phyloP scores from a whole-genome alignment of 1,140 invertebrate genomes.

The Bilobella aurantiaca region DNA sequence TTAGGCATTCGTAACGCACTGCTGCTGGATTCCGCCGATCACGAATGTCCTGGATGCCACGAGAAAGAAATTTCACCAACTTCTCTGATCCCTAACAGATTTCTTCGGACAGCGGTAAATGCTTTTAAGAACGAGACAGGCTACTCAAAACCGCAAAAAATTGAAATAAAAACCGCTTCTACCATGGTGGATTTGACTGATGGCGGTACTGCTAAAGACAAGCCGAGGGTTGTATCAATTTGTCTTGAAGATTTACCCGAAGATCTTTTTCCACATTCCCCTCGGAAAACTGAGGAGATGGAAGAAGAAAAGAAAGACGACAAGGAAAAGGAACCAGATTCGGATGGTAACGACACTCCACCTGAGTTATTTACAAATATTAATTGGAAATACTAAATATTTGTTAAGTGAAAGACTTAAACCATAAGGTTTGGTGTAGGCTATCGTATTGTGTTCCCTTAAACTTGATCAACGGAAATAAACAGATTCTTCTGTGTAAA shows the following conservation, averaged over 20 bases:
- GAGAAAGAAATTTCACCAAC: slow-evolving; percentile 85
- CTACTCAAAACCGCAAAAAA: slow-evolving; percentile 47
- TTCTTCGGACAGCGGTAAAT: slow-evolving; percentile 72
- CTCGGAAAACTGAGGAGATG: slow-evolving; percentile 27
- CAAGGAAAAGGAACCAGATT: neutral
- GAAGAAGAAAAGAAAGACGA: slow-evolving; percentile 14
- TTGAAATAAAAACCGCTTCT: no score
- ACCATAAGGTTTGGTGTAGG: no score
- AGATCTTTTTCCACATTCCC: slow-evolving; percentile 35
- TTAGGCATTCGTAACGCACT: slow-evolving; percentile 74
- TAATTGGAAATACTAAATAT: neutral
- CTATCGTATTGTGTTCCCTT: no score
- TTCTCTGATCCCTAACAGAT: slow-evolving; percentile 83
- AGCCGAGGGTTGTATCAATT: slow-evolving; percentile 20
- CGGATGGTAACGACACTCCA: no score
- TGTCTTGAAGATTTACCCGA: slow-evolving; percentile 33
- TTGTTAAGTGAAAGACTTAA: no score
- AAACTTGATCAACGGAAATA: no score
- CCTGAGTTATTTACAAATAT: neutral
- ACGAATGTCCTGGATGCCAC: slow-evolving; percentile 86
- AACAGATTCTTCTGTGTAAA: no score
- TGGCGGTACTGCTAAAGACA: slow-evolving; percentile 6
- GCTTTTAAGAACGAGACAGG: slow-evolving; percentile 84
- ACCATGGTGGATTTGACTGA: no score
- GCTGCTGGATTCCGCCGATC: slow-evolving; percentile 75